A percentile compares a stretch with the other conserved stretches of the same genome.
Evolutionary conservation across 2,797 vertebrate genomes (phyloP).

Genomic region (Denticeps clupeoides): DNA sequence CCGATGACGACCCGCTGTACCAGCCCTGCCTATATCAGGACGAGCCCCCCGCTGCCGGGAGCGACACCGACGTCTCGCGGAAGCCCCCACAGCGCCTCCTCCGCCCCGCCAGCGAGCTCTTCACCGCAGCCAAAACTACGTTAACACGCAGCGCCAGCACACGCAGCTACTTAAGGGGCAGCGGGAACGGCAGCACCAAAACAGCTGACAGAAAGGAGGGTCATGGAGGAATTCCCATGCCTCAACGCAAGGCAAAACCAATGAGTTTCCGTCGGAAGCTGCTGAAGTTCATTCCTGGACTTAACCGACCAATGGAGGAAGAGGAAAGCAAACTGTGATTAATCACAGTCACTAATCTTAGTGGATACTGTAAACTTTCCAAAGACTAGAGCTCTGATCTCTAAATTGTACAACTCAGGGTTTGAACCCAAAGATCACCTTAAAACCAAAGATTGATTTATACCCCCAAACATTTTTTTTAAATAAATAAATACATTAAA

Average conservation of each 20-base stretch:
- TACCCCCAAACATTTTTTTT: no score
- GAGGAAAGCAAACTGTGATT: slow-evolving; percentile 90
- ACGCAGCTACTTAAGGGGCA: slow-evolving; percentile 49
- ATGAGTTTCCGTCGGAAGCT: slow-evolving; percentile 80
- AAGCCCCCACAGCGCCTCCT: slow-evolving; percentile 23
- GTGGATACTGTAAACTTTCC: no score
- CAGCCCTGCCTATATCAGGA: slow-evolving; percentile 73
- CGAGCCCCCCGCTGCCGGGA: slow-evolving; percentile 21
- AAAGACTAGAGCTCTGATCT: no score
- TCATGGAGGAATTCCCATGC: slow-evolving; percentile 38
- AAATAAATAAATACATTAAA: no score
- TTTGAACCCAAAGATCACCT: no score
- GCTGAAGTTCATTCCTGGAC: slow-evolving; percentile 88
- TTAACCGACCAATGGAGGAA: slow-evolving; percentile 86
- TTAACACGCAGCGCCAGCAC: slow-evolving; percentile 81
- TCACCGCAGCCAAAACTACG: slow-evolving; percentile 46
- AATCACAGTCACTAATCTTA: no score
- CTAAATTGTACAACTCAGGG: no score
- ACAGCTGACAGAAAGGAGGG: slow-evolving; percentile 46
- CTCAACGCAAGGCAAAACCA: slow-evolving; percentile 72
- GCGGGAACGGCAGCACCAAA: slow-evolving; percentile 34
- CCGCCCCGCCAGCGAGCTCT: slow-evolving; percentile 55
- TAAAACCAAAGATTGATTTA: no score
- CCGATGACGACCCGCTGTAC: slow-evolving; percentile 75
- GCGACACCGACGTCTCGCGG: slow-evolving; percentile 17